These are phyloP conservation scores for Pseudorectes ferrugineus DNA, from an alignment of 2,113 vertebrate genomes.

Conservation along the genomic window DNA sequence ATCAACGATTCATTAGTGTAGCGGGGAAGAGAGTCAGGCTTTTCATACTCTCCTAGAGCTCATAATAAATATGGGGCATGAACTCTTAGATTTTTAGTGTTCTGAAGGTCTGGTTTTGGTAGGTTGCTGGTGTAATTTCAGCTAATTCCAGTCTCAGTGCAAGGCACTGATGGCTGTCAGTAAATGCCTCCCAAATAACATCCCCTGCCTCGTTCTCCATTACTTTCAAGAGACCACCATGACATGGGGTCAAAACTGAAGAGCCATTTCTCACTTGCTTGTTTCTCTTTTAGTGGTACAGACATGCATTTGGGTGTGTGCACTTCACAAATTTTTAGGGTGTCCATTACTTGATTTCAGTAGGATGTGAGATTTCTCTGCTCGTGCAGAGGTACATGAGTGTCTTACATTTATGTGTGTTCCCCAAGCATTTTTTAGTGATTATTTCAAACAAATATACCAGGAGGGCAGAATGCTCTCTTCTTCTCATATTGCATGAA, in stretches of 20 bases:
- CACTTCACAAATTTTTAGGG: not conserved
- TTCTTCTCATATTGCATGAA: not conserved
- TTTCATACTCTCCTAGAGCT: not conserved
- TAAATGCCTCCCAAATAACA: not conserved
- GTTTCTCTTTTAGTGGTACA: not conserved
- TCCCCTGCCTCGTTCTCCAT: rapidly evolving
- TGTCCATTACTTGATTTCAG: not conserved
- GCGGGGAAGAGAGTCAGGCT: not conserved
- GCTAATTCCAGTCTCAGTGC: not conserved
- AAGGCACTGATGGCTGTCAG: not conserved
- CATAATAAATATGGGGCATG: not conserved
- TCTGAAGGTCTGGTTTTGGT: not conserved
- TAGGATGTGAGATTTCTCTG: not conserved
- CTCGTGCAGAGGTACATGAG: rapidly evolving
- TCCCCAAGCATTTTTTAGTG: not conserved
- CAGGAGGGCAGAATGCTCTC: not conserved
- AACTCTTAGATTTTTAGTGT: not conserved
- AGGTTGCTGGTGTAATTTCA: not conserved
- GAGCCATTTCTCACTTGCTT: not conserved
- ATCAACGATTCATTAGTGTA: not conserved
- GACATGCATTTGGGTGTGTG: not conserved
- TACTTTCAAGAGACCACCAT: not conserved
- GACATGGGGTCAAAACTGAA: not conserved
- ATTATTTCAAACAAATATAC: not conserved
- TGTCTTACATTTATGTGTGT: not conserved